Base-by-base conservation (phyloP, 1,140 invertebrate species). In the Grapholita molesta region DNA sequence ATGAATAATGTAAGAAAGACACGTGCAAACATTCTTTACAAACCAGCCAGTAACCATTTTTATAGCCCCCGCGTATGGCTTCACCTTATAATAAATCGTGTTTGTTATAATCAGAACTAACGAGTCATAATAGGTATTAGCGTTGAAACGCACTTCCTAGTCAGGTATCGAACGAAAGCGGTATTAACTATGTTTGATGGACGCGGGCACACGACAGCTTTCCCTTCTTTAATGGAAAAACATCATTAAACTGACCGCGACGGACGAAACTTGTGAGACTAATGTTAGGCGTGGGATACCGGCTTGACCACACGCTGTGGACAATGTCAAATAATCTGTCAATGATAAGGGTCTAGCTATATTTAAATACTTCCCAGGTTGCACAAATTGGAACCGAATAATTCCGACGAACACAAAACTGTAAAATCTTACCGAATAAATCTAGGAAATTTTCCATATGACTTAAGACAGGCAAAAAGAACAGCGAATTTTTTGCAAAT, bases 131-230 rank as follows among this genome's bases (percentile, higher is more conserved):
- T 28, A 61, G 55, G 55, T 61, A 61, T 61, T 32, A 61, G 25
- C 55, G 55, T 61, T 18, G 55, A 68, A 61, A 71, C 72, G 70
- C 77, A 79, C 77, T 88, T 86, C 86, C 84, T 88, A 74, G 73
- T 82, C 80, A 75, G 80, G 75, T 78, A 88, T 87, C 81, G 86
- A 88, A 89, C 81, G 85, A 88, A 89, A 89, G 87, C 82, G 76
- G 84, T 84, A 83, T 83, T 82, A 83, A 79, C 78, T 80, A 80
- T 77, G 78, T 84, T 80, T 83, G 85, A 86, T 85, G 81, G 78
- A 82, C 84, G 85, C 74, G 77, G 24, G 74, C 73, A 84, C 76
- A 80, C 80, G 79, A 79, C 72, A 81, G 88, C 87, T 89, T 89
- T 89, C 84, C 78, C 82, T 84, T 83, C 79, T 79, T 78, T 83